These are phyloP conservation scores for Piliocolobus tephrosceles DNA, from an alignment of 2,113 vertebrate species.

Conservation along the genomic window DNA sequence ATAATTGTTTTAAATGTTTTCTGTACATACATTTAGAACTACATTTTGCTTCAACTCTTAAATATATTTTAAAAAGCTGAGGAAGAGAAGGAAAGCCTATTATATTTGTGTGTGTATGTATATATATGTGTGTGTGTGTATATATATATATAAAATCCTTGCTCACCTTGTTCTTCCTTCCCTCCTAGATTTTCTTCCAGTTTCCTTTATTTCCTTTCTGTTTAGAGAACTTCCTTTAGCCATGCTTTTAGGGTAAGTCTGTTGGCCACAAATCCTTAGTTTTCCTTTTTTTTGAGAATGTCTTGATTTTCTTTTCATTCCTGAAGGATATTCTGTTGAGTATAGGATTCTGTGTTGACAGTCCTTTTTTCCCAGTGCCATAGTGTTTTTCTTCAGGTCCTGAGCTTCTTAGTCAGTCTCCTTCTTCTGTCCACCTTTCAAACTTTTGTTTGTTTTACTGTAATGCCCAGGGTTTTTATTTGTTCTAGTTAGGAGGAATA, in stretches of 20 bases:
- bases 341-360: background rate
- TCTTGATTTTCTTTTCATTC: background rate
- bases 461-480: background rate
- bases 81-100: background rate
- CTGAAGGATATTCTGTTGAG: background rate
- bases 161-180: background rate
- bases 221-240: background rate
- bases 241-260: background rate
- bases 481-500: background rate
- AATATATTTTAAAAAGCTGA: conserved; percentile 4
- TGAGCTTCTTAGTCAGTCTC: background rate
- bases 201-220: background rate
- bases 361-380: no score
- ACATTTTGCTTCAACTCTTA: background rate
- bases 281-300: background rate
- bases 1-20: conserved; percentile 4
- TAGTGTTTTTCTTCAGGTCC: background rate
- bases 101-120: background rate
- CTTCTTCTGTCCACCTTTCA: background rate
- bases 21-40: background rate
- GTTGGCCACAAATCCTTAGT: background rate
- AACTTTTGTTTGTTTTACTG: background rate
- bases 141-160: background rate
- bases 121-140: background rate
- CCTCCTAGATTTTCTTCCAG: background rate